These are phyloP conservation scores for Acanthococcus lagerstroemiae DNA, from an alignment of 2,888 invertebrate genomes.

Conservation along the genomic window DNA sequence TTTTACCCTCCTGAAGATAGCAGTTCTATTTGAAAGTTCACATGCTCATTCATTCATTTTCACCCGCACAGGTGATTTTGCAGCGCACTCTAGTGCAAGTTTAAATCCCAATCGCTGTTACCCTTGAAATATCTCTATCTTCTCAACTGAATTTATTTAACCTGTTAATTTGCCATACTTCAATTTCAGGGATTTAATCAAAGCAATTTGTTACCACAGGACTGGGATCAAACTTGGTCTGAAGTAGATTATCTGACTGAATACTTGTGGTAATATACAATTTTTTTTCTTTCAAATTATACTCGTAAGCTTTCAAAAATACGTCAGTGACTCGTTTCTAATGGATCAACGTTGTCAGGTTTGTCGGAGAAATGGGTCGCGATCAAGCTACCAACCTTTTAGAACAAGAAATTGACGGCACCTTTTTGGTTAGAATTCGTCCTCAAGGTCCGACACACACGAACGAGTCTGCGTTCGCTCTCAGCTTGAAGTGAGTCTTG, in stretches of 20 bases:
- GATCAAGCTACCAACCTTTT: slow-evolving; percentile 63
- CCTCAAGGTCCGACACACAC: slow-evolving; percentile 55
- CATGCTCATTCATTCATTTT: too few species aligned
- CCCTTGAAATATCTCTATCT: too few species aligned
- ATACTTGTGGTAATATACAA: slow-evolving; percentile 51
- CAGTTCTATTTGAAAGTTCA: too few species aligned
- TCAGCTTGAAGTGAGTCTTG: slow-evolving; percentile 65
- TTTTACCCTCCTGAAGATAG: too few species aligned
- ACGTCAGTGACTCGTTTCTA: too few species aligned
- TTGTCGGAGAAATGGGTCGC: slow-evolving; percentile 79
- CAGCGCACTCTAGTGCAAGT: too few species aligned
- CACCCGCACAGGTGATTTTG: too few species aligned
- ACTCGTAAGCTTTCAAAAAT: neutral
- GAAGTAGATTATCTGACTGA: slow-evolving; percentile 39
- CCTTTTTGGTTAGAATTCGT: slow-evolving; percentile 72
- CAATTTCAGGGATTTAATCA: neutral
- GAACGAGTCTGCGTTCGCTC: slow-evolving; percentile 66
- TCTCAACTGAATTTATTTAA: too few species aligned
- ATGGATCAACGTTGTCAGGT: slow-evolving; percentile 54
- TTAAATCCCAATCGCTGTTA: too few species aligned
- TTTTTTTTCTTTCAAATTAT: neutral
- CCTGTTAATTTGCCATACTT: too few species aligned
- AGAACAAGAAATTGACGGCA: slow-evolving; percentile 69
- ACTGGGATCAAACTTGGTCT: slow-evolving; percentile 38
- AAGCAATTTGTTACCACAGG: slow-evolving; percentile 39